Conservation (phyloP, 2,888 invertebrate species). For the Acrobeloides nanus region DNA sequence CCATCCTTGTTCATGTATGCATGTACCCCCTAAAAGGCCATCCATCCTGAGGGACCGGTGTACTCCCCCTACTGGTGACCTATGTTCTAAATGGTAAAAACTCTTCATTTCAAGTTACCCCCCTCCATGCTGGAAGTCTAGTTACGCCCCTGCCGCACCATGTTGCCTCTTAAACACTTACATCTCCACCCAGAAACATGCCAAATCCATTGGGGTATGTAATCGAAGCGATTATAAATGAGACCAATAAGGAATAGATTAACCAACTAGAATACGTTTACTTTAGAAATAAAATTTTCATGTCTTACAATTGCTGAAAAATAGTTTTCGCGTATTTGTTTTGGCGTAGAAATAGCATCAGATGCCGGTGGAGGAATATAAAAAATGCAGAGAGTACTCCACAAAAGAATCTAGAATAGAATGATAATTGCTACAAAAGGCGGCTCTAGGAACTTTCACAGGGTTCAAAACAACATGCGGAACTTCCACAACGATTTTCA, state of each 20-base stretch:
- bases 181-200: constrained; percentile 64
- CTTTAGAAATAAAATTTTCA: not conserved
- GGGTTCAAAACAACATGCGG: no score
- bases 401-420: constrained; percentile 40
- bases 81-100: no score
- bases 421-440: no score
- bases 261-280: constrained; percentile 68
- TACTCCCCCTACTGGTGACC: no score
- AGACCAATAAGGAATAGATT: constrained; percentile 80
- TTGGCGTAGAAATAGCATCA: constrained; percentile 45
- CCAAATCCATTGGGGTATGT: constrained; percentile 87
- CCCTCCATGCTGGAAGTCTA: no score
- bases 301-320: constrained; percentile 44
- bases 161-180: not conserved
- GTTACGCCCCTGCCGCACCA: no score
- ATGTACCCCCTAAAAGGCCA: no score
- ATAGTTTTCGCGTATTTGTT: constrained; percentile 36
- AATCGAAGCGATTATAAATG: constrained; percentile 73
- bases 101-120: no score
- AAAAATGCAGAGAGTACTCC: constrained; percentile 44
- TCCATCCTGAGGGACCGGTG: no score
- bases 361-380: constrained; percentile 34
- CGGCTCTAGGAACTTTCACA: no score
- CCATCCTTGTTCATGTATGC: no score
- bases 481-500: no score